Base-by-base conservation (phyloP, 2,797 vertebrate genomes). In the Etheostoma nigrum region DNA sequence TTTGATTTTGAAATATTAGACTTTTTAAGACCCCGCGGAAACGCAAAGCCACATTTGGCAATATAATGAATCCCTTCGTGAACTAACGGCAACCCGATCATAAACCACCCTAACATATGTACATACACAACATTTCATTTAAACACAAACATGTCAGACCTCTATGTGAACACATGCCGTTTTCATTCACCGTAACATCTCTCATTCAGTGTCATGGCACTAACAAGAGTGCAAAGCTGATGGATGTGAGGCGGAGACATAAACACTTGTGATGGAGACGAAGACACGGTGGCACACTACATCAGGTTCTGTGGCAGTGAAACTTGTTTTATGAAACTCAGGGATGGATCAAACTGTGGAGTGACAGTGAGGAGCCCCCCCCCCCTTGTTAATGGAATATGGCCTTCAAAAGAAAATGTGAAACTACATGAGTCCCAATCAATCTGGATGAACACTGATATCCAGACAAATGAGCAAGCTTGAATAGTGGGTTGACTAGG, bases 381-480 rank as follows among this genome's bases (percentile, higher is more conserved):
- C 0, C 36, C 40, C 10, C 79, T 76, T 63, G 76, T 84, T 79
- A 86, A 88, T 78, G 83, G 51, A 33, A 16, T 33, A 67, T 76
- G 78, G 52, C 57, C 49, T 45, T 44, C 40, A 53, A 63, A 76
- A 65, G 25, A 63, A 67, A 54, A 63, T n/a, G 62, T 60, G 58
- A 44, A 58, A 79, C 73, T 76, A 74, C 58, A 60, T 54, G 78
- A 76, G 64, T 76, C 27, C 57, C 42, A 19, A 76, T 76, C 59
- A 15, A 45, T 58, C 62, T 48, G 57, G 49, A 49, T 54, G 61
- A 74, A 89, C 70, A 74, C 67, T 10, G 36, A 84, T 25, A 74
- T 66, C 66, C 36, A 71, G 72, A 91, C 81, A 84, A 81, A 91
- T 91, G 82, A 90, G 90, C 74, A 40, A 57, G 77, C 53, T 76